Conservation (phyloP, 2,797 vertebrate genomes). For the Nasua narica region DNA sequence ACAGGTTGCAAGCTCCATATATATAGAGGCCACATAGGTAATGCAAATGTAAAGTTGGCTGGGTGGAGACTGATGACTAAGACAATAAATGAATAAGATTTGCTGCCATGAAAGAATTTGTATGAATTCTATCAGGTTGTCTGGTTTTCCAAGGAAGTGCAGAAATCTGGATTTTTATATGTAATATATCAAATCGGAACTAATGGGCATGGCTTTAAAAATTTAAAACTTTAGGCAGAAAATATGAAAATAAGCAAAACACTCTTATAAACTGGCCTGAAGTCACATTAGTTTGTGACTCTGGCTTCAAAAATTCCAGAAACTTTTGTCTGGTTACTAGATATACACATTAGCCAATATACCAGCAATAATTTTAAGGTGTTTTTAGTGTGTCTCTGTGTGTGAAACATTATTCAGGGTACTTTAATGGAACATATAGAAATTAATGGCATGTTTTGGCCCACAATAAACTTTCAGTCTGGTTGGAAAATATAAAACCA, state of each 20-base stretch:
- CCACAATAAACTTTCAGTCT: not conserved
- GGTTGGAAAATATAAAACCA: not conserved
- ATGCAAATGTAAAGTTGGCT: not conserved
- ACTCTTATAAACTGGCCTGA: not conserved
- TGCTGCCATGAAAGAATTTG: not conserved
- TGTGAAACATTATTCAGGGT: conserved; percentile 18
- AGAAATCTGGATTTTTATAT: not conserved
- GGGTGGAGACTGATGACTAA: not conserved
- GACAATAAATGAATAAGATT: not conserved
- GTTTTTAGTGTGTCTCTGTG: not conserved
- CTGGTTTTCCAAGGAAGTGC: not conserved
- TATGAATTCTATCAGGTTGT: not conserved
- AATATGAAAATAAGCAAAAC: conserved; percentile 16
- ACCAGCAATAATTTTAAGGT: not conserved
- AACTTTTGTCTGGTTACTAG: not conserved
- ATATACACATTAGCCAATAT: not conserved
- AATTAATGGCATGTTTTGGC: conserved; percentile 12
- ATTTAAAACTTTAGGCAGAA: not conserved
- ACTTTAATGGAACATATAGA: not conserved
- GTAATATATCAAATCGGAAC: not conserved
- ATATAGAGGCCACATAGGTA: not conserved
- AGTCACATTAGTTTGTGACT: not conserved
- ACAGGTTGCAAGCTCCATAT: not conserved
- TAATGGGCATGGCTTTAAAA: not conserved
- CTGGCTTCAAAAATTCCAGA: conserved; percentile 6